phyloP scores from a whole-genome alignment of 2,888 invertebrate species.

The Craniophora ligustri region DNA sequence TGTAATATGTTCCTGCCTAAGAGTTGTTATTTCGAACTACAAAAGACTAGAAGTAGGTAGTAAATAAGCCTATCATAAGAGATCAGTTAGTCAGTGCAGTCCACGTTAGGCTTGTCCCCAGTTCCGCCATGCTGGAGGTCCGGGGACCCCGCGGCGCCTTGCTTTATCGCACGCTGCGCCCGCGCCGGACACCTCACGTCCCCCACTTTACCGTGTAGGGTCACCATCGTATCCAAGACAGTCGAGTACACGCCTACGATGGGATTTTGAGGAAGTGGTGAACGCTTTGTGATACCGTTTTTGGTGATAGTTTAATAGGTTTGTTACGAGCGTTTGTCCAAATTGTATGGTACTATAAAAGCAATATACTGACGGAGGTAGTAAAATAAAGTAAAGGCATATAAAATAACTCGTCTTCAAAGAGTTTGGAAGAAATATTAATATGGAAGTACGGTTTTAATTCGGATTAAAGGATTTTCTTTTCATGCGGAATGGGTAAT shows the following conservation, averaged over 20 bases:
- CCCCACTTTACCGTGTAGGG: conserved; percentile 66
- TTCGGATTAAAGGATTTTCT: too few relatives aligned
- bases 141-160: conserved; percentile 85
- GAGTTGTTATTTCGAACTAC: too few relatives aligned
- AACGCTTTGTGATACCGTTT: conserved; percentile 37
- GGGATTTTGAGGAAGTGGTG: conserved; percentile 47
- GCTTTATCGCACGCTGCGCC: conserved; percentile 87
- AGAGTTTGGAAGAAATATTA: too few relatives aligned
- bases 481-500: too few relatives aligned
- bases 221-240: conserved; percentile 55
- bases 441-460: too few relatives aligned
- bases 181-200: conserved; percentile 81
- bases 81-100: conserved; percentile 40
- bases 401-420: too few relatives aligned
- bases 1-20: too few relatives aligned
- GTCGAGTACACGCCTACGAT: conserved; percentile 54
- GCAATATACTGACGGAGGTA: not conserved
- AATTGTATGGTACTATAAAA: conserved; percentile 10
- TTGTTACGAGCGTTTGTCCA: conserved; percentile 27
- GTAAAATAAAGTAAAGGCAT: not conserved
- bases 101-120: conserved; percentile 57
- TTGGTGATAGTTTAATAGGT: conserved; percentile 41
- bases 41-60: too few relatives aligned
- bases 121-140: conserved; percentile 79
- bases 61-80: too few relatives aligned